Conservation (phyloP, 2,113 vertebrate species). For the Cottus gobio region DNA sequence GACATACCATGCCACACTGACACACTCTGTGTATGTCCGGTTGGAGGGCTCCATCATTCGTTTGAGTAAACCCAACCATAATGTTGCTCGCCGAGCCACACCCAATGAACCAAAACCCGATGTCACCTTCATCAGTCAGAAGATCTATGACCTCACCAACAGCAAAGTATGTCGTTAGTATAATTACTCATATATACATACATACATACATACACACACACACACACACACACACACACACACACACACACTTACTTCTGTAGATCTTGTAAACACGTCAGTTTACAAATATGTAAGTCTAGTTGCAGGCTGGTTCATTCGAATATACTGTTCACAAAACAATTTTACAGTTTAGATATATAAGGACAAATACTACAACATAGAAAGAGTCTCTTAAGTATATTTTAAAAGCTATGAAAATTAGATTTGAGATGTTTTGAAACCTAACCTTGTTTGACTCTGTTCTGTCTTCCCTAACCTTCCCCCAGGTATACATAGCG, state of each 20-base stretch:
- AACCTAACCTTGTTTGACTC: neutral
- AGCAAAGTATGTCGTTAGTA: constrained; percentile 87
- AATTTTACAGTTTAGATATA: neutral
- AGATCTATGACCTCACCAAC: constrained; percentile 95
- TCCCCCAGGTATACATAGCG: constrained; percentile 88
- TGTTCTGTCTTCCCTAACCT: neutral
- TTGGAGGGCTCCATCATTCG: constrained; percentile 93
- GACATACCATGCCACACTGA: constrained; percentile 94
- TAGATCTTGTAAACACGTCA: no score
- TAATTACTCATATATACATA: no score
- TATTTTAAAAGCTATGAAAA: neutral
- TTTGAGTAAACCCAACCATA: constrained; percentile 97
- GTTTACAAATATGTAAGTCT: neutral
- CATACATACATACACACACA: no score
- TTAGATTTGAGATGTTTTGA: neutral
- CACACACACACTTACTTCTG: no score
- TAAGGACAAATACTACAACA: neutral
- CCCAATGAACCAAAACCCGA: constrained; percentile 95
- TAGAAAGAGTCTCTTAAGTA: neutral
- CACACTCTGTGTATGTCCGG: constrained; percentile 93
- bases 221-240: no score
- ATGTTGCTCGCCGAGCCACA: constrained; percentile 91
- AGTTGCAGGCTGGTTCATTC: neutral
- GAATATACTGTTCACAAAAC: neutral
- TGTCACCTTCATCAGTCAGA: constrained; percentile 94